Percentiles rank a stretch among this genome's conserved stretches.
Conservation (phyloP, 2,113 vertebrate genomes). For the Gobius niger region DNA sequence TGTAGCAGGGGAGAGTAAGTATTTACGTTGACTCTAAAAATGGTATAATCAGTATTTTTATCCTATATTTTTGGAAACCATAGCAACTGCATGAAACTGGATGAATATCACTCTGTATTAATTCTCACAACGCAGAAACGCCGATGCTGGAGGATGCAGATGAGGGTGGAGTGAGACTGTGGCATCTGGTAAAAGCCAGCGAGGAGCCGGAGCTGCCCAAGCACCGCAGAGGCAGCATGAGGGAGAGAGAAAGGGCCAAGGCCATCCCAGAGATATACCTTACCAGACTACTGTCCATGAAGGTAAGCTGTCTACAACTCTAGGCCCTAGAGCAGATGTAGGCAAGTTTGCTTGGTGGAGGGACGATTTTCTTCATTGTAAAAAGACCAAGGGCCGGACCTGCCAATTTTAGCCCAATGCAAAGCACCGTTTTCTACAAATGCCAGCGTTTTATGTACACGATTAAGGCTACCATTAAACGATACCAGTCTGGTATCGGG, state of each 20-base stretch:
- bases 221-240: constrained; percentile 90
- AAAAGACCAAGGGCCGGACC: no score
- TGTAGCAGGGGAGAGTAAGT: constrained; percentile 95
- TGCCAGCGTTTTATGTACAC: no score
- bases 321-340: no score
- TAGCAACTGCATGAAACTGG: no score
- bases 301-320: constrained; percentile 72
- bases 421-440: no score
- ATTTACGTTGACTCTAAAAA: not conserved
- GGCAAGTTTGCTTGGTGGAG: no score
- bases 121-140: constrained; percentile 79
- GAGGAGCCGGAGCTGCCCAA: constrained; percentile 95
- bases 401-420: no score
- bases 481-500: no score
- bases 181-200: constrained; percentile 96
- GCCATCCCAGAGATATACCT: constrained; percentile 98
- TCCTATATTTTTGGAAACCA: no score
- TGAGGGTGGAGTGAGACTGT: constrained; percentile 93
- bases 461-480: no score
- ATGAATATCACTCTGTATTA: not conserved
- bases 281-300: constrained; percentile 98
- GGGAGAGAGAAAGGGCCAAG: constrained; percentile 92
- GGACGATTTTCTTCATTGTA: no score
- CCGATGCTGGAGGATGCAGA: constrained; percentile 98
- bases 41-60: no score